Base-by-base conservation (phyloP, 2,113 vertebrate genomes). In the Thunnus maccoyii region DNA sequence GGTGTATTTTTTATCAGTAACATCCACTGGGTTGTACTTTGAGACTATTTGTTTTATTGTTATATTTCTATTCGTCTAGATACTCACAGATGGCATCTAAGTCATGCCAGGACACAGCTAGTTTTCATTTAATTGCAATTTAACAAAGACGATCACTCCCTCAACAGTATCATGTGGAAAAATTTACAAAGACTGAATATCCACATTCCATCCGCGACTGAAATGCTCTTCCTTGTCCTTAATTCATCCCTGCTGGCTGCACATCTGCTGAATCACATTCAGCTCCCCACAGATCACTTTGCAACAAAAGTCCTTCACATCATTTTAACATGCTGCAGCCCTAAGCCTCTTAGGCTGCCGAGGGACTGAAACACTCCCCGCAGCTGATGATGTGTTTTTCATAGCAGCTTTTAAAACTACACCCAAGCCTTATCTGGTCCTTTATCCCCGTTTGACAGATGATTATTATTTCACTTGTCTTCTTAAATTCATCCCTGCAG, bases 261-360 rank as follows among this genome's bases (percentile, higher is more conserved):
- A 90, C 91, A 90, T 91, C 91, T 89, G 86, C 80, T 88, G 74
- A 81, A 54, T 80, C 65, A 74, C 56, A 71, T 61, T 69, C 36
- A 72, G 66, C 51, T 89, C 83, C 89, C 82, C 70, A 76, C 25
- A 83, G 87, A 51, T 61, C 5, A 17, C 65, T 82, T 52, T 32
- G 68, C 47, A 82, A 70, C 72, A 72, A 48, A 75, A 90, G 79
- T 72, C 74, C 64, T 72, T 72, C n/a, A 76, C 79, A 87, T 81
- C 71, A 61, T 64, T 87, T 76, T 50, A 57, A 13, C 58, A 76
- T 51, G 30, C 69, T 27, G 60, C 61, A 68, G 76, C 70, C 36
- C 50, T 64, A 13, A 55, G 44, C 63, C 67, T 72, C 47, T 65
- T 60, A 32, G 44, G 70, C 62, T 72, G 72, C 64, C 3, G 62